Evolutionary conservation across 2,888 invertebrate species (phyloP).

Genomic region (Parnassius apollo): DNA sequence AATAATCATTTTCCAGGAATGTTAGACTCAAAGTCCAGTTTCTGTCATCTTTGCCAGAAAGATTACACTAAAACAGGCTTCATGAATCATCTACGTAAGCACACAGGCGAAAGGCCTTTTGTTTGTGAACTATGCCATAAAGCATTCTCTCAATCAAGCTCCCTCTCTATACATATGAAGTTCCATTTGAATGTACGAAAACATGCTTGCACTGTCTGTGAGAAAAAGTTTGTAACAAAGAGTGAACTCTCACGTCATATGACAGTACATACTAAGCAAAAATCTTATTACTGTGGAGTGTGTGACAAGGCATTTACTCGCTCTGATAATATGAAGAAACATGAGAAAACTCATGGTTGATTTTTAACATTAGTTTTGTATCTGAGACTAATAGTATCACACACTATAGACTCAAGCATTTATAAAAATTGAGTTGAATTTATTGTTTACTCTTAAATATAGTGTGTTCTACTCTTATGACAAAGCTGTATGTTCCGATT

Average conservation of each 20-base stretch:
- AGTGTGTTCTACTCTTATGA: conserved; percentile 50
- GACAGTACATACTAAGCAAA: conserved; percentile 79
- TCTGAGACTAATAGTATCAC: conserved; percentile 37
- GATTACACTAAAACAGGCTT: conserved; percentile 79
- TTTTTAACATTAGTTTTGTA: conserved; percentile 19
- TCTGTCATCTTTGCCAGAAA: conserved; percentile 78
- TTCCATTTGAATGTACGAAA: conserved; percentile 78
- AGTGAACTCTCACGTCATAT: conserved; percentile 80
- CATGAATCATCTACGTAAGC: conserved; percentile 78
- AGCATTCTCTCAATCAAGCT: conserved; percentile 78
- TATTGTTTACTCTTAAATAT: conserved; percentile 19
- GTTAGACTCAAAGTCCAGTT: conserved; percentile 78
- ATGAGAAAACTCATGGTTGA: conserved; percentile 79
- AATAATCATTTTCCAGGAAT: conserved; percentile 77
- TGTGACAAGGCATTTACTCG: conserved; percentile 79
- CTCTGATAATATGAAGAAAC: conserved; percentile 79
- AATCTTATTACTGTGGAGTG: conserved; percentile 77
- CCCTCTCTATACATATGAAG: conserved; percentile 78
- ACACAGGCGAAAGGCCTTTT: conserved; percentile 77
- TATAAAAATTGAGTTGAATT: conserved; percentile 30
- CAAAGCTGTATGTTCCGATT: conserved; percentile 61
- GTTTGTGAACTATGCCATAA: conserved; percentile 78
- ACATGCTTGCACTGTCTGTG: conserved; percentile 77
- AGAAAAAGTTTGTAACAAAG: conserved; percentile 79
- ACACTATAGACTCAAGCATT: conserved; percentile 32